Evolutionary conservation across 2,797 vertebrate genomes (phyloP).

Genomic region (Numenius phaeopus): DNA sequence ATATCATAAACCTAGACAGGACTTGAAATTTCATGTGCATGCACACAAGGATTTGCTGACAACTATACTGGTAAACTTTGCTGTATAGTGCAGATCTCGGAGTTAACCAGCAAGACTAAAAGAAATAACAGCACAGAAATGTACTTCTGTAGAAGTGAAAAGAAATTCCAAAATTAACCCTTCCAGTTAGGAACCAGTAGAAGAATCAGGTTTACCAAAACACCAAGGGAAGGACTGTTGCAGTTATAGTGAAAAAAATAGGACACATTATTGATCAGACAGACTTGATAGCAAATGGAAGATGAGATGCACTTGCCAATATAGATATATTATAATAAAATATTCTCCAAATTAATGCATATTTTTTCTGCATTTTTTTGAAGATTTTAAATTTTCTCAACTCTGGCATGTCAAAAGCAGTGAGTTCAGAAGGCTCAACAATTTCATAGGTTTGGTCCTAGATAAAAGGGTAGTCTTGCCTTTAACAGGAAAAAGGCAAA

Average conservation of each 20-base stretch:
- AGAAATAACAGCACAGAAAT: not conserved
- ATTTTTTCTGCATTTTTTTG: not conserved
- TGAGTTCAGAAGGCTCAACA: not conserved
- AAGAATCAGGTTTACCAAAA: not conserved
- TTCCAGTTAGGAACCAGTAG: not conserved
- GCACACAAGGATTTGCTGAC: slow-evolving; percentile 1
- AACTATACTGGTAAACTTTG: not conserved
- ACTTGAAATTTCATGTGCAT: not conserved
- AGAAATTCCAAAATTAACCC: not conserved
- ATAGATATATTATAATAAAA: not conserved
- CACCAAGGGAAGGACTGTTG: not conserved
- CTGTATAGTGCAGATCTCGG: not conserved
- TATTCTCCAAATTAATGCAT: not conserved
- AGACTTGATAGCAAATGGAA: not conserved
- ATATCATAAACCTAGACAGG: not conserved
- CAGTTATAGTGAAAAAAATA: not conserved
- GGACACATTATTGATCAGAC: not conserved
- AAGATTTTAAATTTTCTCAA: not conserved
- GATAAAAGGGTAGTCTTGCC: not conserved
- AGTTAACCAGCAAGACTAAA: not conserved
- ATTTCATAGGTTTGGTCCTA: not conserved
- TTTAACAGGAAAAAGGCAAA: not conserved
- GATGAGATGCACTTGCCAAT: not conserved
- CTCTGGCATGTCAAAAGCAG: not conserved
- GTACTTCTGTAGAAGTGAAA: not conserved